Conservation (phyloP, 2,888 invertebrate species). For the Scaeva pyrastri region DNA sequence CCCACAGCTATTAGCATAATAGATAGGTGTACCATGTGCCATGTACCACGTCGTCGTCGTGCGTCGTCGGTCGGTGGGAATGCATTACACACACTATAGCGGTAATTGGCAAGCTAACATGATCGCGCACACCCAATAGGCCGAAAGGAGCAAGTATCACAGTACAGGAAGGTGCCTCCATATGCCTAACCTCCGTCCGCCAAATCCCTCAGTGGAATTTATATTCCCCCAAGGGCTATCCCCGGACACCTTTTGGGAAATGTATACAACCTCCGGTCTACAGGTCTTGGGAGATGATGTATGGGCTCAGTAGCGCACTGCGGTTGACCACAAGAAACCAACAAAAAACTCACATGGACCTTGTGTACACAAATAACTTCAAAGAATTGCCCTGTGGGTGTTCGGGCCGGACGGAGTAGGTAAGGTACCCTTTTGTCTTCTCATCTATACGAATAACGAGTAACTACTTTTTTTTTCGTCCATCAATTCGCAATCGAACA, state of each 20-base stretch:
- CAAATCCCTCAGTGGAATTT: conserved; percentile 53
- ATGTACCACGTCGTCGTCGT: not conserved
- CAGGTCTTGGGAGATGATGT: conserved; percentile 53
- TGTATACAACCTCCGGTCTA: conserved; percentile 44
- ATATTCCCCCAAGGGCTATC: conserved; percentile 43
- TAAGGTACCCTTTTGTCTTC: conserved; percentile 24
- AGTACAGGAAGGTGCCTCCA: not conserved
- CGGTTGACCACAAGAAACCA: conserved; percentile 59
- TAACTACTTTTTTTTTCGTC: conserved; percentile 2
- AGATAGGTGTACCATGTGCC: conserved; percentile 56
- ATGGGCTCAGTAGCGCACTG: conserved; percentile 65
- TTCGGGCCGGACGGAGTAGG: not conserved
- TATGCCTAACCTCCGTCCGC: not conserved
- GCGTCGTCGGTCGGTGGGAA: conserved; percentile 5
- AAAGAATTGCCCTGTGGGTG: conserved; percentile 71
- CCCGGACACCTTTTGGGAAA: conserved; percentile 20
- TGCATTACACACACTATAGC: conserved; percentile 47
- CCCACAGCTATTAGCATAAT: conserved; percentile 75
- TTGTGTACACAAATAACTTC: conserved; percentile 65
- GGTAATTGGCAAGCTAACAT: conserved; percentile 66
- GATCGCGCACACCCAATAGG: conserved; percentile 38
- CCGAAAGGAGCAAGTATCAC: not conserved
- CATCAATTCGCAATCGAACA: conserved; percentile 68
- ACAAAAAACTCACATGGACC: conserved; percentile 1
- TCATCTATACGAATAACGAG: not conserved